These are phyloP conservation scores for Asteroscopus sphinx DNA, from an alignment of 2,888 invertebrate genomes.

Conservation along the genomic window DNA sequence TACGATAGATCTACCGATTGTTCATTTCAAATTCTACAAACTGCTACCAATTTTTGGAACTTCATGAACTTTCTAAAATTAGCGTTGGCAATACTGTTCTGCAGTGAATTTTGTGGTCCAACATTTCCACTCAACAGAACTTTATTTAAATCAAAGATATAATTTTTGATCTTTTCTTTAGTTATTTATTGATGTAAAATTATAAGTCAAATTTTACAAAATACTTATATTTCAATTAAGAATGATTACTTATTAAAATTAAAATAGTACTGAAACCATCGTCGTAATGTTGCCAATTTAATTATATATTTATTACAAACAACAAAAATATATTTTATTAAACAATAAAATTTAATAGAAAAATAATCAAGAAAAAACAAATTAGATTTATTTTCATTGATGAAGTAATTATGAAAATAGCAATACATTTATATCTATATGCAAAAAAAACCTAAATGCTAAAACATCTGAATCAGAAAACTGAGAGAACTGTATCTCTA, in stretches of 20 bases:
- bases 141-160: neutral
- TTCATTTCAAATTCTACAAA: too few species aligned
- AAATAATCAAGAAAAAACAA: neutral
- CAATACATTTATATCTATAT: neutral
- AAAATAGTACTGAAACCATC: conserved; percentile 3
- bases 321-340: neutral
- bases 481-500: too few species aligned
- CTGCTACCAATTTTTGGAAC: too few species aligned
- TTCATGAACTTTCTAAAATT: too few species aligned
- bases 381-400: neutral
- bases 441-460: neutral
- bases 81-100: too few species aligned
- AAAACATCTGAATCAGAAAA: neutral
- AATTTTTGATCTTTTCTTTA: fast-evolving
- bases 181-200: neutral
- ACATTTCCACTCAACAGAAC: conserved; percentile 35
- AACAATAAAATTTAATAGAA: neutral
- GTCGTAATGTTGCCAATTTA: conserved; percentile 23
- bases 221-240: too few species aligned
- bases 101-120: neutral
- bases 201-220: too few species aligned
- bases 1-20: too few species aligned
- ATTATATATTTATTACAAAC: neutral
- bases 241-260: too few species aligned
- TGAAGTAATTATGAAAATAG: neutral